Percentiles rank a stretch among this genome's conserved stretches.
Conservation (phyloP, 2,888 invertebrate genomes). For the Andrena camellia region DNA sequence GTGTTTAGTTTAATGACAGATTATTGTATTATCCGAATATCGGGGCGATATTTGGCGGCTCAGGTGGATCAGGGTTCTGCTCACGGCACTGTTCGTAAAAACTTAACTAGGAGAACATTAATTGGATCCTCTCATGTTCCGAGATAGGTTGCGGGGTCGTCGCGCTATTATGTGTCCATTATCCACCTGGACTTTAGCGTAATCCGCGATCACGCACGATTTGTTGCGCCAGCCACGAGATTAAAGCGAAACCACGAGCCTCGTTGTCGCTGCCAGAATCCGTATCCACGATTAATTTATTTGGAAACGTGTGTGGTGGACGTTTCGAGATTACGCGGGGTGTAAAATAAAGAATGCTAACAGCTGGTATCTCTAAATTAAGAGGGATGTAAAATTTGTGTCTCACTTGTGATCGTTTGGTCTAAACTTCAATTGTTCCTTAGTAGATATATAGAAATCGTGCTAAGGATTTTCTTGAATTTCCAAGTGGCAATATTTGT, state of each 20-base stretch:
- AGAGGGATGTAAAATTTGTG: too few species aligned
- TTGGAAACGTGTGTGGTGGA: neutral
- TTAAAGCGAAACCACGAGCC: slow-evolving; percentile 40
- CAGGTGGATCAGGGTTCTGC: neutral
- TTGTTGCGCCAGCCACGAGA: slow-evolving; percentile 35
- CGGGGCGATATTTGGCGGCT: neutral
- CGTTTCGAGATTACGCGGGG: neutral
- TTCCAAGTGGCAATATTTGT: too few species aligned
- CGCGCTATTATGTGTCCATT: slow-evolving; percentile 45
- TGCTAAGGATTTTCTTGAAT: too few species aligned
- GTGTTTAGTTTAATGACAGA: neutral
- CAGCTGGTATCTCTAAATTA: too few species aligned
- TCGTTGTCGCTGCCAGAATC: neutral
- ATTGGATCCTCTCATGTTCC: slow-evolving; percentile 18
- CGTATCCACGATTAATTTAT: slow-evolving; percentile 11
- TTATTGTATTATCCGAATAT: neutral
- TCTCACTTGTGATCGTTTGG: too few species aligned
- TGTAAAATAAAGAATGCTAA: neutral
- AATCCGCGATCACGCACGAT: slow-evolving; percentile 32
- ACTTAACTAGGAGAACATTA: slow-evolving; percentile 6
- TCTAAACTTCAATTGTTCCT: too few species aligned
- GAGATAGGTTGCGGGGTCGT: slow-evolving; percentile 16
- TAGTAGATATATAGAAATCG: too few species aligned
- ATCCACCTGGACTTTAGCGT: slow-evolving; percentile 23
- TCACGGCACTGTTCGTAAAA: neutral